Conservation (phyloP, 2,797 vertebrate genomes). For the Enteromius trimaculatus region DNA sequence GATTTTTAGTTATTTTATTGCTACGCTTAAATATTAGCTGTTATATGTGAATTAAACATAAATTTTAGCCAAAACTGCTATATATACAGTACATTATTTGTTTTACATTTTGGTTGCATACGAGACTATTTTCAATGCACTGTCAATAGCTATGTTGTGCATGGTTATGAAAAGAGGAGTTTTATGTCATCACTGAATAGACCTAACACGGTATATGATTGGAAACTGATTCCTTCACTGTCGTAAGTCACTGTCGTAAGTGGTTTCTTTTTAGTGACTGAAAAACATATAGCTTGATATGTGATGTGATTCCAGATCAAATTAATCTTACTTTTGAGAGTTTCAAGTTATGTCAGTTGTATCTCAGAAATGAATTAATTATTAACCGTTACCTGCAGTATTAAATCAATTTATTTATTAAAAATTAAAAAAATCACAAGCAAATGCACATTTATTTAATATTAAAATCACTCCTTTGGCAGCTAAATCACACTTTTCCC, state of each 20-base stretch:
- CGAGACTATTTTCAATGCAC: not conserved
- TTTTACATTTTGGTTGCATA: not conserved
- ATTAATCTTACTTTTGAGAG: not conserved
- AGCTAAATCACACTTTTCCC: not conserved
- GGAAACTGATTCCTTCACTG: not conserved
- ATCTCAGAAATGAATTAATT: not conserved
- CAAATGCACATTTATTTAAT: not conserved
- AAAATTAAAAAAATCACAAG: too few relatives aligned
- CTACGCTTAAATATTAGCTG: not conserved
- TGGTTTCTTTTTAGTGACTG: not conserved
- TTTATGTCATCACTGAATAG: not conserved
- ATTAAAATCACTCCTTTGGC: not conserved
- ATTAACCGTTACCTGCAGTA: not conserved
- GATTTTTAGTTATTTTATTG: conserved; percentile 1
- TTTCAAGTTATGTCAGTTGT: not conserved
- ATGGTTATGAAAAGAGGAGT: not conserved
- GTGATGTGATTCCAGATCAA: not conserved
- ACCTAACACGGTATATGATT: not conserved
- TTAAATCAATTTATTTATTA: not conserved
- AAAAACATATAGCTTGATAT: not conserved
- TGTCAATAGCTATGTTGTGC: not conserved
- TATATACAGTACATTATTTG: not conserved
- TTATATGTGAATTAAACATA: not conserved
- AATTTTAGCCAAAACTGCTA: not conserved
- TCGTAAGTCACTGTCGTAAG: not conserved